phyloP scores from a whole-genome alignment of 2,797 vertebrate genomes.

The Notamacropus eugenii region DNA sequence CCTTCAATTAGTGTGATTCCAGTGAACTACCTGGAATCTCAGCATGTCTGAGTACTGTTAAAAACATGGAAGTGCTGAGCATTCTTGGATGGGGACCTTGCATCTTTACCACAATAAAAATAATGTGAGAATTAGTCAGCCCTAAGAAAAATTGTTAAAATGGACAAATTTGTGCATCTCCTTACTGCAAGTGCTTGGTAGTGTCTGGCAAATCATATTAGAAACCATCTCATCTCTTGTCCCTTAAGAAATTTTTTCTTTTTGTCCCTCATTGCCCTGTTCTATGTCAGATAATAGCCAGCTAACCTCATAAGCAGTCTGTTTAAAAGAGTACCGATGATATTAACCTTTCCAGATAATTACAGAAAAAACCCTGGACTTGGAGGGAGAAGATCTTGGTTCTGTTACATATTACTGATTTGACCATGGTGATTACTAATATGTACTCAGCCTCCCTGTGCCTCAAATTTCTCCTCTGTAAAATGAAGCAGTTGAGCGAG shows the following conservation, averaged over 20 bases:
- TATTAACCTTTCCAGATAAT: not conserved
- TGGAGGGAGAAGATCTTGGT: not conserved
- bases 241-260: not conserved
- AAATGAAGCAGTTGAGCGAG: not conserved
- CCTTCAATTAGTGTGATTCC: constrained; percentile 58
- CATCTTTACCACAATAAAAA: not conserved
- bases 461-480: not conserved
- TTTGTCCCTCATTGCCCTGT: not conserved
- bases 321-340: not conserved
- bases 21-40: not conserved
- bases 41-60: constrained; percentile 21
- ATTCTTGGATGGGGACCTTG: not conserved
- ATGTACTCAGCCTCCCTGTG: not conserved
- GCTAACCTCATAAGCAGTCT: not conserved
- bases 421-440: not conserved
- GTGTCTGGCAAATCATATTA: not conserved
- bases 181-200: not conserved
- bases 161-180: not conserved
- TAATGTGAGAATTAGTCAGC: not conserved
- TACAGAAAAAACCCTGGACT: not conserved
- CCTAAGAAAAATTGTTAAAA: not conserved
- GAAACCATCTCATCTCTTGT: not conserved
- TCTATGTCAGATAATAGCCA: not conserved
- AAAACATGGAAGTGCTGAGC: constrained; percentile 24
- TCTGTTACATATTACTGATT: not conserved